A percentile compares a stretch with the other conserved stretches of the same genome.
These are phyloP conservation scores for Oreochromis grahami DNA, from an alignment of 2,797 vertebrate genomes.

Conservation along the genomic window DNA sequence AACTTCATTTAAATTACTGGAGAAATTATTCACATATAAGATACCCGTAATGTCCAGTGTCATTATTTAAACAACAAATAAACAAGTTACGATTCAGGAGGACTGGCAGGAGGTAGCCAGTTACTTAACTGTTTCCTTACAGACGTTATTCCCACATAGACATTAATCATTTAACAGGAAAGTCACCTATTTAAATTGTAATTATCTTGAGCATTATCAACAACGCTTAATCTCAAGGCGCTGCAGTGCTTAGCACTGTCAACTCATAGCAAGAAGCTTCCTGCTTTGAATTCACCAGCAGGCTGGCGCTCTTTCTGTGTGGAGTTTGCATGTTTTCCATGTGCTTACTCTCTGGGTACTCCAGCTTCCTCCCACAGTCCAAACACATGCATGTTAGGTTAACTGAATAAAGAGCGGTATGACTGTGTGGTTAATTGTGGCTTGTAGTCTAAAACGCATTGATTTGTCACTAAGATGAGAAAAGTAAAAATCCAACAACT, in stretches of 20 bases:
- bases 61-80: background rate
- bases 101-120: background rate
- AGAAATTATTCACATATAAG: background rate
- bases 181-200: background rate
- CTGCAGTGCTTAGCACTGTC: background rate
- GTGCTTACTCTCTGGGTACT: background rate
- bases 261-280: background rate
- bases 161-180: background rate
- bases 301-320: background rate
- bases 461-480: fast-evolving
- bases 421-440: background rate
- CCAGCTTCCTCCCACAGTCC: background rate
- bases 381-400: background rate
- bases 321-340: background rate
- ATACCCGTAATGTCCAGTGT: background rate
- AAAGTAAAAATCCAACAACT: background rate
- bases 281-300: background rate
- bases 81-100: background rate
- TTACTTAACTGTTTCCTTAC: background rate
- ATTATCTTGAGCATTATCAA: background rate
- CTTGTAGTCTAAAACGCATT: background rate
- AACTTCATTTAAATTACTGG: background rate
- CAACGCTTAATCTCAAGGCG: background rate
- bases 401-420: background rate
- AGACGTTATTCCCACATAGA: background rate